Evolutionary conservation across 2,888 invertebrate genomes (phyloP).

Genomic region (Mythimna pallens): DNA sequence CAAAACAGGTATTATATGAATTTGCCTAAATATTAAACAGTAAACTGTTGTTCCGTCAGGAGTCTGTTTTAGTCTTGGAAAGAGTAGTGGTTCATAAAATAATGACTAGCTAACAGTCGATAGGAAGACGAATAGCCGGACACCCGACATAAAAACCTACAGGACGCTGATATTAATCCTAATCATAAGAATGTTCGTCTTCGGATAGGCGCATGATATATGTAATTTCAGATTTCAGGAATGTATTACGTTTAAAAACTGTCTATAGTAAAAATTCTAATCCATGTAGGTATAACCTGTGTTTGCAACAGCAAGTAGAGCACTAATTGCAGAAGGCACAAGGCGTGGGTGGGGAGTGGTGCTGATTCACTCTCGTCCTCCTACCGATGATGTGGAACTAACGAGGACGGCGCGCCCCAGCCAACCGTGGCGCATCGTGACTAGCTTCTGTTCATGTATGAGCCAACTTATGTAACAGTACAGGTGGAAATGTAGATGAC

Average conservation of each 20-base stretch:
- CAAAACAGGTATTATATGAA: not conserved
- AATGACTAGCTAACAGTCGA: not conserved
- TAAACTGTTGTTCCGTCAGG: not conserved
- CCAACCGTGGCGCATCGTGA: constrained; percentile 83
- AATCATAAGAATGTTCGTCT: not conserved
- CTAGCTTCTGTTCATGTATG: constrained; percentile 66
- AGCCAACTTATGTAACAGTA: constrained; percentile 63
- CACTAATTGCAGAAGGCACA: constrained; percentile 60
- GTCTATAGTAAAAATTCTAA: constrained; percentile 3
- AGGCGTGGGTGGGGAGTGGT: constrained; percentile 72
- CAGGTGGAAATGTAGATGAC: constrained; percentile 59
- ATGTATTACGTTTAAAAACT: not conserved
- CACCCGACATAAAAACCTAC: not conserved
- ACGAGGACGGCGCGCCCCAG: constrained; percentile 73
- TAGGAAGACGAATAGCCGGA: not conserved
- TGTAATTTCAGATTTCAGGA: not conserved
- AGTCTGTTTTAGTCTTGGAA: not conserved
- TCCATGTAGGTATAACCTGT: constrained; percentile 24
- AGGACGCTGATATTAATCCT: not conserved
- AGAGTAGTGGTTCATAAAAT: not conserved
- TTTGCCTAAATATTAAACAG: not conserved
- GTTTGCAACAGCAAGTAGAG: constrained; percentile 48
- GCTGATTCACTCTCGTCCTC: constrained; percentile 85
- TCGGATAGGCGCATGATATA: not conserved
- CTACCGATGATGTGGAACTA: constrained; percentile 80